Evolutionary conservation across 2,888 invertebrate species (phyloP).

Genomic region (Calameuta idolon): DNA sequence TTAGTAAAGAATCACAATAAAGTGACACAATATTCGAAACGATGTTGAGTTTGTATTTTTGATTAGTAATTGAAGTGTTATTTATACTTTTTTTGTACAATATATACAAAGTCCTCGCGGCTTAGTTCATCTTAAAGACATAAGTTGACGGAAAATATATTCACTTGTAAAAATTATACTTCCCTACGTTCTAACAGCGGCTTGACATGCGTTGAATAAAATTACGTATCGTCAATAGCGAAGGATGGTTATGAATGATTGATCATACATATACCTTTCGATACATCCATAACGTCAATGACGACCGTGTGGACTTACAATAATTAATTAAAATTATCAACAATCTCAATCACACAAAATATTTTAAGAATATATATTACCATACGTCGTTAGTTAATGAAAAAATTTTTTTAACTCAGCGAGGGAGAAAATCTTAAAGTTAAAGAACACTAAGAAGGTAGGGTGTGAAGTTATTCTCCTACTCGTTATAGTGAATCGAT

Average conservation of each 20-base stretch:
- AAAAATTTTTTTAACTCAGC: constrained; percentile 29
- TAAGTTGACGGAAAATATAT: constrained; percentile 37
- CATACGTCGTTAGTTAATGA: constrained; percentile 29
- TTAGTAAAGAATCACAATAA: constrained; percentile 22
- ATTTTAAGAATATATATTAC: constrained; percentile 32
- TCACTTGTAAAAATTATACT: constrained; percentile 25
- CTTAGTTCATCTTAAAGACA: constrained; percentile 12
- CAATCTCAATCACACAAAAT: constrained; percentile 39
- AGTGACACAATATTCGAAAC: constrained; percentile 33
- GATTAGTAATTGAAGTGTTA: constrained; percentile 44
- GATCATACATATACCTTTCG: not conserved
- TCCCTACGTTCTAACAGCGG: constrained; percentile 14
- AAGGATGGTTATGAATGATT: not conserved
- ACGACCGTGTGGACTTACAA: constrained; percentile 7
- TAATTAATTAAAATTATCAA: constrained; percentile 35
- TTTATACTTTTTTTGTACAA: constrained; percentile 49
- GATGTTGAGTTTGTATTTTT: constrained; percentile 37
- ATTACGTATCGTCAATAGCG: not conserved
- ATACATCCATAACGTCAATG: not conserved
- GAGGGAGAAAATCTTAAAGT: constrained; percentile 37
- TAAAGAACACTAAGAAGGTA: constrained; percentile 41
- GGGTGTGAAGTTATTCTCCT: not conserved
- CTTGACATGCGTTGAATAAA: not conserved
- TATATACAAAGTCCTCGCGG: constrained; percentile 52
- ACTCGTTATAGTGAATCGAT: not conserved